phyloP scores from a whole-genome alignment of 2,113 vertebrate species.

The Perca flavescens region DNA sequence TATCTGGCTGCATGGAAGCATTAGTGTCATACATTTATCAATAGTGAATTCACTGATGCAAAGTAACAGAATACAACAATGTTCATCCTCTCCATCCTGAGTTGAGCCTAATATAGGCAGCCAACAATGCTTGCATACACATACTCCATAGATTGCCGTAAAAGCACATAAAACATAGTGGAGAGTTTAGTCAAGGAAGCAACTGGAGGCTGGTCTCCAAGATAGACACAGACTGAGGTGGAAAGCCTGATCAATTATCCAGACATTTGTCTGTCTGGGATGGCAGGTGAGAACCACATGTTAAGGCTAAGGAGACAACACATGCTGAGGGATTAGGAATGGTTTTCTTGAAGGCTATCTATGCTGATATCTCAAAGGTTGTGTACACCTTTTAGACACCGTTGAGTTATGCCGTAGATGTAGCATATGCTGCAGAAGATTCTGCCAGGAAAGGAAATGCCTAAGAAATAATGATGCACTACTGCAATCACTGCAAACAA shows the following conservation, averaged over 20 bases:
- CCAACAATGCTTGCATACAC: slow-evolving; percentile 17
- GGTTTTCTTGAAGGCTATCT: slow-evolving; percentile 71
- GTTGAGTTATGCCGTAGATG: slow-evolving; percentile 63
- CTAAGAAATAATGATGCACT: slow-evolving; percentile 50
- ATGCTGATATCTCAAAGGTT: slow-evolving; percentile 65
- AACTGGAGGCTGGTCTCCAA: slow-evolving; percentile 41
- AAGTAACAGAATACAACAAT: slow-evolving; percentile 23
- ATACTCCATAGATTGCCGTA: slow-evolving; percentile 34
- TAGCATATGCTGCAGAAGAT: slow-evolving; percentile 51
- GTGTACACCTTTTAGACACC: slow-evolving; percentile 44
- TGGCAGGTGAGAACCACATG: slow-evolving; percentile 67
- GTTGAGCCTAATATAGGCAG: slow-evolving; percentile 3
- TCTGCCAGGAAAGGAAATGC: slow-evolving; percentile 30
- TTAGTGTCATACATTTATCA: slow-evolving; percentile 10
- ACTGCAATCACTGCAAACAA: slow-evolving; percentile 33
- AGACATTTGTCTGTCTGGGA: slow-evolving; percentile 64
- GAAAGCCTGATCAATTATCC: slow-evolving; percentile 71
- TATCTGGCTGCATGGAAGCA: slow-evolving; percentile 13
- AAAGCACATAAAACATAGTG: slow-evolving; percentile 36
- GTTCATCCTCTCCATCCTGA: background rate
- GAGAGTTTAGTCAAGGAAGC: slow-evolving; percentile 34
- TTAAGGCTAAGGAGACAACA: slow-evolving; percentile 51
- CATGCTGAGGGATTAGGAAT: slow-evolving; percentile 65
- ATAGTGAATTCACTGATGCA: slow-evolving; percentile 8
- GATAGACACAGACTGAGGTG: slow-evolving; percentile 46